Conservation (phyloP, 2,888 invertebrate species). For the Choreutis nemorana region DNA sequence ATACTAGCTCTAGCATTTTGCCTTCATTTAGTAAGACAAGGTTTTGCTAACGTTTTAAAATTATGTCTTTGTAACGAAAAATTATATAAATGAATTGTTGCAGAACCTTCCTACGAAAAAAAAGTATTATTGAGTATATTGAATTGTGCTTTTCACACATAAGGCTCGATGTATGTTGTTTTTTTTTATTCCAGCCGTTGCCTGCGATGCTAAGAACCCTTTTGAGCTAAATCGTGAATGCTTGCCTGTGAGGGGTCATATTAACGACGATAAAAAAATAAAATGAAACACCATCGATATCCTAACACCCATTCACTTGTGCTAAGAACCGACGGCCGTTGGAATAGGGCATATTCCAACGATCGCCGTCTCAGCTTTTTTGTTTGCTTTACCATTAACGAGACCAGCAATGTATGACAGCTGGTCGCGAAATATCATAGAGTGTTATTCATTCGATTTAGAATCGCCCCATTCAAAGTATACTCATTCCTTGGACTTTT, state of each 20-base stretch:
- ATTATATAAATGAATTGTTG: too few relatives aligned
- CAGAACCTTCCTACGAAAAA: too few relatives aligned
- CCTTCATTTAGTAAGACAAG: too few relatives aligned
- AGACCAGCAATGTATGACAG: conserved; percentile 55
- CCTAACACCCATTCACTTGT: conserved; percentile 58
- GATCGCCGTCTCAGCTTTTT: conserved; percentile 38
- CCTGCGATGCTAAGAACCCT: conserved; percentile 66
- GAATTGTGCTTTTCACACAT: conserved; percentile 9
- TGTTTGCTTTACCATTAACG: conserved; percentile 48
- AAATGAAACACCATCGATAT: conserved; percentile 54
- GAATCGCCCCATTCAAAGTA: conserved; percentile 9
- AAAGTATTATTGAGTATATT: background rate
- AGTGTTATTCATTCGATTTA: background rate
- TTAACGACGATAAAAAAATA: conserved; percentile 63
- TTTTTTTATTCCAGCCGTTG: conserved; percentile 68
- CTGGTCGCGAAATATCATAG: conserved; percentile 24
- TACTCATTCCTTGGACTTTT: conserved; percentile 59
- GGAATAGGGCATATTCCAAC: conserved; percentile 1
- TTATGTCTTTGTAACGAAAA: too few relatives aligned
- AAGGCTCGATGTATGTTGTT: conserved; percentile 67
- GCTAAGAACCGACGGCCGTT: conserved; percentile 48
- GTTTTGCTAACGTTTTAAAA: too few relatives aligned
- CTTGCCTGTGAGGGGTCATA: conserved; percentile 67
- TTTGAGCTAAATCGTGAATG: conserved; percentile 67
- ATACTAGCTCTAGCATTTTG: too few relatives aligned